Conservation (phyloP, 2,888 invertebrate genomes). For the Pammene fasciana region DNA sequence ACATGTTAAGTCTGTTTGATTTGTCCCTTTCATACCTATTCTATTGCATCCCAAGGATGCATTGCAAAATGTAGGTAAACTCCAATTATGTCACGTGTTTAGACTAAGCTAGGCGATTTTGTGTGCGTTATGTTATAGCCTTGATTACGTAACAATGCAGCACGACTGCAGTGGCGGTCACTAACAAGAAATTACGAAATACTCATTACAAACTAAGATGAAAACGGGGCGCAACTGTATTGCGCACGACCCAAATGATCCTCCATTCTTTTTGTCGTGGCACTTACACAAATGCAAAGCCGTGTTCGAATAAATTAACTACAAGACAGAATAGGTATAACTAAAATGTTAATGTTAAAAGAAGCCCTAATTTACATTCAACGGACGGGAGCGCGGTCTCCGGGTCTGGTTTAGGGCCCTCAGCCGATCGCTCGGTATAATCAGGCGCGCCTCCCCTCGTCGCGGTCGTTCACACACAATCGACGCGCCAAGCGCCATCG, state of each 20-base stretch:
- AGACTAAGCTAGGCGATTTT: too few species aligned
- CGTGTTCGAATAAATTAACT: constrained; percentile 50
- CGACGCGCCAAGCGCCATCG: constrained; percentile 68
- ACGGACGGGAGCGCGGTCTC: constrained; percentile 53
- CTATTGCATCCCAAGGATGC: too few species aligned
- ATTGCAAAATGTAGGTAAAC: too few species aligned
- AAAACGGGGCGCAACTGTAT: constrained; percentile 48
- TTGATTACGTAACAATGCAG: not conserved
- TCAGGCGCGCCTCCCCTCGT: constrained; percentile 76
- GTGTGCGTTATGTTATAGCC: not conserved
- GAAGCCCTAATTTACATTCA: constrained; percentile 71
- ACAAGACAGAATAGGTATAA: constrained; percentile 49
- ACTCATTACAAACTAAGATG: constrained; percentile 54
- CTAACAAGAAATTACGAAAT: constrained; percentile 48
- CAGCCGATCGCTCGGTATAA: constrained; percentile 77
- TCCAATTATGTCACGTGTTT: too few species aligned
- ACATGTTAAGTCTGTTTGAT: too few species aligned
- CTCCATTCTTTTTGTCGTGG: constrained; percentile 42
- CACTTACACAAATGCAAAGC: constrained; percentile 43
- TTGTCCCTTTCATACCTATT: too few species aligned
- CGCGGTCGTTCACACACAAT: constrained; percentile 82
- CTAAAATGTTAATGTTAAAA: constrained; percentile 57
- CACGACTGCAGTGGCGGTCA: constrained; percentile 42
- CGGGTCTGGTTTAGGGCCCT: constrained; percentile 70
- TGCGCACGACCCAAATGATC: constrained; percentile 49